A percentile compares a stretch with the other conserved stretches of the same genome.
phyloP scores from a whole-genome alignment of 1,140 invertebrate species.

The Musca vetustissima region DNA sequence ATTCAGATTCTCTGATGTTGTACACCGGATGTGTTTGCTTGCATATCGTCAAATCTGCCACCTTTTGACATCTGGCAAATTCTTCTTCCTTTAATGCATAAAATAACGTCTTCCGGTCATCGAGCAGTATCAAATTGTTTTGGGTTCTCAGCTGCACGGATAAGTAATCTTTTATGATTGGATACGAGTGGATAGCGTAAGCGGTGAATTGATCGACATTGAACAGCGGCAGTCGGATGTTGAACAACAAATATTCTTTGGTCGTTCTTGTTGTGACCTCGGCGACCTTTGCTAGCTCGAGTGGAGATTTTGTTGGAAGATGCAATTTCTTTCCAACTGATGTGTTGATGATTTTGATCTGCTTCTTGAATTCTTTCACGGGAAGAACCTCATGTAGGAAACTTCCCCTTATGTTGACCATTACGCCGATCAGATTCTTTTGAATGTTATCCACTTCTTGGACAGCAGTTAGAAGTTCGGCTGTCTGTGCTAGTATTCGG shows the following conservation, averaged over 20 bases:
- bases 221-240: background rate
- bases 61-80: background rate
- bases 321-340: background rate
- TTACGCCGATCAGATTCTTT: background rate
- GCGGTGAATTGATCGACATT: no score
- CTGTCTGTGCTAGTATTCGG: background rate
- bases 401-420: background rate
- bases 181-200: no score
- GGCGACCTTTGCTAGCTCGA: background rate
- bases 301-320: background rate
- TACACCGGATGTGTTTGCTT: background rate
- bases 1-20: background rate
- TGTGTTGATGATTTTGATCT: conserved; percentile 12
- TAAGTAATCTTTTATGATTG: no score
- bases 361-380: conserved; percentile 6
- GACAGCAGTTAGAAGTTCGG: background rate
- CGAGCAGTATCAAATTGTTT: background rate
- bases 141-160: background rate
- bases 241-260: background rate
- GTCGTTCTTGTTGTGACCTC: background rate
- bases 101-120: background rate
- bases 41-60: background rate
- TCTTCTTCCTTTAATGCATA: background rate
- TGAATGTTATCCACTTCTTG: background rate
- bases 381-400: conserved; percentile 16